phyloP scores from a whole-genome alignment of 2,888 invertebrate genomes.

The Beris chalybata region DNA sequence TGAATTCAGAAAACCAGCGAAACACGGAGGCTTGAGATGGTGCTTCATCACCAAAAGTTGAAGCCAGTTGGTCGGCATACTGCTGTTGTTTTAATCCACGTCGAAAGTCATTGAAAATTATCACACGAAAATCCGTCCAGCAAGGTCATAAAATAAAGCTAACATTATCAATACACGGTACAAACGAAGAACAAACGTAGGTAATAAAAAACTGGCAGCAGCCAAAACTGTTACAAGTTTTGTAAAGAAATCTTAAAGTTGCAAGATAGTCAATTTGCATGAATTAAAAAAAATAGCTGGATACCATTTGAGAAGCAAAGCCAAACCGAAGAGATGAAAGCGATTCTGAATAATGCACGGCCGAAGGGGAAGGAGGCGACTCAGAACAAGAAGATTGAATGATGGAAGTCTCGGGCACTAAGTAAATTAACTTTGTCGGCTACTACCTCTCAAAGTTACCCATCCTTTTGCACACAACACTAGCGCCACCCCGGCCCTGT shows the following conservation, averaged over 20 bases:
- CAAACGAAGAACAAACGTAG: background rate
- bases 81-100: too few relatives aligned
- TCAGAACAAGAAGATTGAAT: too few relatives aligned
- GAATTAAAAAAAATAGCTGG: constrained; percentile 6
- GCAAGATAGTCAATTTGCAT: constrained; percentile 22
- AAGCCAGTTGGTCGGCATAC: too few relatives aligned
- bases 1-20: too few relatives aligned
- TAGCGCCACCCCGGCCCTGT: too few relatives aligned
- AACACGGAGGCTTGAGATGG: too few relatives aligned
- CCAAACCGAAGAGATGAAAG: background rate
- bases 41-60: too few relatives aligned
- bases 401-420: background rate
- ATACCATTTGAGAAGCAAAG: background rate
- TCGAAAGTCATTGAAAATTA: too few relatives aligned
- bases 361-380: too few relatives aligned
- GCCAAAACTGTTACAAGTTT: constrained; percentile 7
- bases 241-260: constrained; percentile 24
- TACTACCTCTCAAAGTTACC: background rate
- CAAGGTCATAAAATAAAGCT: too few relatives aligned
- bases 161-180: too few relatives aligned
- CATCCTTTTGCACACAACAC: background rate
- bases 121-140: too few relatives aligned
- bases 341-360: background rate
- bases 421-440: constrained; percentile 17
- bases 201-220: background rate